Evolutionary conservation across 1,140 invertebrate species (phyloP).

Genomic region (Diprion similis): DNA sequence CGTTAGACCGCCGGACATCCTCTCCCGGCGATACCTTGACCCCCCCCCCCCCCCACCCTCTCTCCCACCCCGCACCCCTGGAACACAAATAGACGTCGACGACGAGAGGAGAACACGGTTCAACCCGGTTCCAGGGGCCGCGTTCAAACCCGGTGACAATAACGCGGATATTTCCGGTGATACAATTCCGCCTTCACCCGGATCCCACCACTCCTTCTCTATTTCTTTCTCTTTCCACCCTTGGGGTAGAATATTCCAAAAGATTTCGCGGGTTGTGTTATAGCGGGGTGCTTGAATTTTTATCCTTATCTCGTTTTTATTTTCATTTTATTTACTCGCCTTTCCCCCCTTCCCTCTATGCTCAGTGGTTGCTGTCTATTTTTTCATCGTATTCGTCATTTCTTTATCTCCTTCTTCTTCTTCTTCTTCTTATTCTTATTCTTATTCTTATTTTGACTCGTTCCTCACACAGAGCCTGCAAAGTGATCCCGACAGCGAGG

Average conservation of each 20-base stretch:
- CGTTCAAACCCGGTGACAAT: not conserved
- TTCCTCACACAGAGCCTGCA: slow-evolving; percentile 31
- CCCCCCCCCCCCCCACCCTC: not conserved
- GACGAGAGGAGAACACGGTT: not conserved
- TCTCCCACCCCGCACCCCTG: too few species aligned
- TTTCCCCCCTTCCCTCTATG: too few species aligned
- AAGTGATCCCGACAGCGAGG: slow-evolving; percentile 35
- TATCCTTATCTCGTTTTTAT: slow-evolving; percentile 6
- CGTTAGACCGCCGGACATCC: slow-evolving; percentile 44
- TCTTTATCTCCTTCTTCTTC: not conserved
- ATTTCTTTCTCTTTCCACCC: not conserved
- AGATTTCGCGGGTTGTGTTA: slow-evolving; percentile 19
- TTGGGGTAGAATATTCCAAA: slow-evolving; percentile 11
- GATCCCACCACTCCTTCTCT: not conserved
- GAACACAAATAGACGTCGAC: not conserved
- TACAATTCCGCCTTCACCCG: not conserved
- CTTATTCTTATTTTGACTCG: too few species aligned
- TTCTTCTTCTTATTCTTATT: too few species aligned
- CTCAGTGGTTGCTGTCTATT: not conserved
- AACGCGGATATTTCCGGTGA: not conserved
- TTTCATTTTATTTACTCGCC: not conserved
- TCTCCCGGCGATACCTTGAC: not conserved
- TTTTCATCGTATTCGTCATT: not conserved
- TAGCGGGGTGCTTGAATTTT: not conserved
- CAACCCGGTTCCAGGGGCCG: not conserved